Percentiles rank a stretch among this genome's conserved stretches.
These are phyloP conservation scores for Perca fluviatilis DNA, from an alignment of 2,113 vertebrate genomes.

Conservation along the genomic window DNA sequence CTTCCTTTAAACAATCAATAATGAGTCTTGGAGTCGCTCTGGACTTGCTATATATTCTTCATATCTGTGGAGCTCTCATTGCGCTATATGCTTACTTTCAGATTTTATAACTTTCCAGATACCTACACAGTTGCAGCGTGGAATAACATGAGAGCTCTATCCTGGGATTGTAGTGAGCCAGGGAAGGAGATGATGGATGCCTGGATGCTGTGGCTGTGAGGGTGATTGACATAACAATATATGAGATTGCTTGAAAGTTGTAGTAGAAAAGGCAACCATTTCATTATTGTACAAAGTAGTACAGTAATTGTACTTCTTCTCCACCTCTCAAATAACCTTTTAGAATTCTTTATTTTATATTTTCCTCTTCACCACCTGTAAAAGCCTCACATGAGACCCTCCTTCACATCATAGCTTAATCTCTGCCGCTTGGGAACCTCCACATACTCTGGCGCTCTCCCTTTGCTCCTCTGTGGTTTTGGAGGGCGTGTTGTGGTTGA, in stretches of 20 bases:
- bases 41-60: background rate
- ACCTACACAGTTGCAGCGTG: background rate
- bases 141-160: background rate
- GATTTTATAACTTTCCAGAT: background rate
- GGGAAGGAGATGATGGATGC: background rate
- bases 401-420: conserved; percentile 15
- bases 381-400: conserved; percentile 8
- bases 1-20: background rate
- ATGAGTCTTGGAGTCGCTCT: background rate
- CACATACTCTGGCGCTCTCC: background rate
- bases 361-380: background rate
- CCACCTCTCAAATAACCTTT: background rate
- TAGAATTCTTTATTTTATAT: background rate
- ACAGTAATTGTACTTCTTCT: background rate
- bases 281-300: background rate
- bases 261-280: background rate
- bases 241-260: background rate
- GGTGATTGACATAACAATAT: conserved; percentile 12
- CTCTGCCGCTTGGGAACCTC: background rate
- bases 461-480: conserved; percentile 28
- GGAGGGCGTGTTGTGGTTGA: conserved; percentile 28
- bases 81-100: background rate
- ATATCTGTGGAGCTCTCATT: background rate
- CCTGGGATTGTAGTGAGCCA: background rate
- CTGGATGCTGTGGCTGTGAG: background rate